Percentiles rank a stretch among this genome's conserved stretches.
These are phyloP conservation scores for Rhabdornis inornatus DNA, from an alignment of 2,113 vertebrate genomes.

Conservation along the genomic window DNA sequence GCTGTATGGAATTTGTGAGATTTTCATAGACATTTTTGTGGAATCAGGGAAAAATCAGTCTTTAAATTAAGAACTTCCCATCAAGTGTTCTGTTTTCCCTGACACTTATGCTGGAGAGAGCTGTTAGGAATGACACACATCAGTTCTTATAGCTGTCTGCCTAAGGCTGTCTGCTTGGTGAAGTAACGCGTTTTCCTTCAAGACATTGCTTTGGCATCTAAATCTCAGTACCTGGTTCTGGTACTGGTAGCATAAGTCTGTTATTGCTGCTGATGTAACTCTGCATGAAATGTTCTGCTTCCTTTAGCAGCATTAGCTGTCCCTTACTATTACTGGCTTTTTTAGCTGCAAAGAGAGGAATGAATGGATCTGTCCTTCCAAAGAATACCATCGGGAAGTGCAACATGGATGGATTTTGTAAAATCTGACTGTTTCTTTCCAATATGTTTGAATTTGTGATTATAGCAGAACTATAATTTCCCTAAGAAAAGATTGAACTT, in stretches of 20 bases:
- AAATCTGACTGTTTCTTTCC: background rate
- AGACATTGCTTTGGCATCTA: slow-evolving; percentile 52
- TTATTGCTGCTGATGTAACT: slow-evolving; percentile 46
- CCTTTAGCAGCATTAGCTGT: slow-evolving; percentile 46
- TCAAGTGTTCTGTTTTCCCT: background rate
- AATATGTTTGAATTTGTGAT: background rate
- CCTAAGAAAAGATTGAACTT: background rate
- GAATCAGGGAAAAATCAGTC: background rate
- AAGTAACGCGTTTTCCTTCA: background rate
- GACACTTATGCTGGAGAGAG: background rate
- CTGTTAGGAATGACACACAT: slow-evolving; percentile 51
- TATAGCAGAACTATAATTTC: background rate
- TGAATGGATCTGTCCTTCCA: background rate
- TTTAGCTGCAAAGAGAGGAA: background rate
- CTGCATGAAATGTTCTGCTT: slow-evolving; percentile 9
- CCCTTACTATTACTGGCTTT: slow-evolving; percentile 20
- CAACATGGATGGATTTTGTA: background rate
- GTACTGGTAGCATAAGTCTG: slow-evolving; percentile 58
- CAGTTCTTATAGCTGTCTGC: slow-evolving; percentile 50
- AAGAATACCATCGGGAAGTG: background rate
- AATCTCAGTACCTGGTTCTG: slow-evolving; percentile 53
- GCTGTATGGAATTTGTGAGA: background rate
- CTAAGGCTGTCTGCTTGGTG: slow-evolving; percentile 20
- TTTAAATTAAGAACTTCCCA: background rate
- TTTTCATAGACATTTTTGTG: background rate